Percentiles rank a stretch among this genome's conserved stretches.
Conservation (phyloP, 1,140 invertebrate species). For the Hermatobates lingyangjiaoensis region DNA sequence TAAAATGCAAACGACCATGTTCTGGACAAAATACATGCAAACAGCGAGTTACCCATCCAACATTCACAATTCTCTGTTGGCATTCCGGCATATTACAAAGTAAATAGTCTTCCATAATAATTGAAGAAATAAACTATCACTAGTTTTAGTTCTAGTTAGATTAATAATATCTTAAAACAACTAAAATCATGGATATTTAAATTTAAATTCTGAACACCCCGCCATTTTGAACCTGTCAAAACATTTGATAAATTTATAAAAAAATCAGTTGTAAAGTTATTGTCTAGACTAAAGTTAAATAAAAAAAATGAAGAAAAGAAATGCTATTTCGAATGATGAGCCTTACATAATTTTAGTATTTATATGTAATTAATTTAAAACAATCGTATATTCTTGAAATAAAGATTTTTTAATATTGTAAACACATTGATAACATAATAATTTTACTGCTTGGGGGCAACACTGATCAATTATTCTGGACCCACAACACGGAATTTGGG, state of each 20-base stretch:
- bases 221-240: neutral
- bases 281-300: neutral
- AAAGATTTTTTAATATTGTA: neutral
- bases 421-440: neutral
- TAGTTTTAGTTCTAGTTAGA: neutral
- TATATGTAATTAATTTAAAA: neutral
- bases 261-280: neutral
- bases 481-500: conserved; percentile 10
- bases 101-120: conserved; percentile 5
- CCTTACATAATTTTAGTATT: neutral
- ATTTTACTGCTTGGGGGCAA: neutral
- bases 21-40: conserved; percentile 11
- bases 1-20: conserved; percentile 9
- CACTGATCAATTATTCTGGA: neutral
- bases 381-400: neutral
- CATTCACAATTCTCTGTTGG: conserved; percentile 1
- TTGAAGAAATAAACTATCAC: neutral
- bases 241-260: neutral
- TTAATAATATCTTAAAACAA: neutral
- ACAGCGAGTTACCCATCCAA: conserved; percentile 7
- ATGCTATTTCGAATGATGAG: neutral
- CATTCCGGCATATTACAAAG: conserved; percentile 8
- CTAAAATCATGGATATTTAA: neutral
- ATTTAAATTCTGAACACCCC: neutral
- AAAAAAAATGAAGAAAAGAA: neutral